Evolutionary conservation across 2,797 vertebrate genomes (phyloP).

Genomic region (Erethizon dorsatum): DNA sequence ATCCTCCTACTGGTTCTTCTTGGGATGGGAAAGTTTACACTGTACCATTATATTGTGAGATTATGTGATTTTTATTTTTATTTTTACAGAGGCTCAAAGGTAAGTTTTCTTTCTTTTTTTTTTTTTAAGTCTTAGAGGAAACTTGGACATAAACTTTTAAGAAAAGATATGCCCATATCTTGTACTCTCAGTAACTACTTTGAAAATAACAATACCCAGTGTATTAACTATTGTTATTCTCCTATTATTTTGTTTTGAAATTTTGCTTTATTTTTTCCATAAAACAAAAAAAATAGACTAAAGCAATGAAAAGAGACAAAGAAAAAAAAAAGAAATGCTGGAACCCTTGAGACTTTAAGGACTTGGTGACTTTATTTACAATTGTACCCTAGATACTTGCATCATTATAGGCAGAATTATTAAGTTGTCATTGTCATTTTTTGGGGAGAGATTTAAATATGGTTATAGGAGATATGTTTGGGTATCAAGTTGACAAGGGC

Average conservation of each 20-base stretch:
- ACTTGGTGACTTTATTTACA: not conserved
- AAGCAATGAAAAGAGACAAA: too few species aligned
- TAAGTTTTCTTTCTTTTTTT: too few species aligned
- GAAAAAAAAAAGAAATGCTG: not conserved
- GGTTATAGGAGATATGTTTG: not conserved
- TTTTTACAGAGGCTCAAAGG: not conserved
- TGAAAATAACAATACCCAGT: too few species aligned
- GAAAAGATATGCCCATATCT: not conserved
- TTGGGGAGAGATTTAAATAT: not conserved
- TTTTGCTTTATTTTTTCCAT: too few species aligned
- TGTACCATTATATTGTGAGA: not conserved
- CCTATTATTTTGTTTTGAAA: too few species aligned
- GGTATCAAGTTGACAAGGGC: not conserved
- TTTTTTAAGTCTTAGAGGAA: not conserved
- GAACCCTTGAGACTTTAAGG: not conserved
- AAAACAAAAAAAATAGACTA: too few species aligned
- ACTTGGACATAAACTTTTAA: not conserved
- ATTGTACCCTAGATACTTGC: not conserved
- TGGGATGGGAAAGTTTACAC: not conserved
- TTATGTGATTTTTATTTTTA: not conserved
- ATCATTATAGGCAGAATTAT: not conserved
- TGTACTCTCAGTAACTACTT: too few species aligned
- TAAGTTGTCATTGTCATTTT: not conserved
- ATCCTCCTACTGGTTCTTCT: not conserved
- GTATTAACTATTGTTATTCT: too few species aligned